phyloP scores from a whole-genome alignment of 1,140 invertebrate species.

The Monochamus saltuarius region DNA sequence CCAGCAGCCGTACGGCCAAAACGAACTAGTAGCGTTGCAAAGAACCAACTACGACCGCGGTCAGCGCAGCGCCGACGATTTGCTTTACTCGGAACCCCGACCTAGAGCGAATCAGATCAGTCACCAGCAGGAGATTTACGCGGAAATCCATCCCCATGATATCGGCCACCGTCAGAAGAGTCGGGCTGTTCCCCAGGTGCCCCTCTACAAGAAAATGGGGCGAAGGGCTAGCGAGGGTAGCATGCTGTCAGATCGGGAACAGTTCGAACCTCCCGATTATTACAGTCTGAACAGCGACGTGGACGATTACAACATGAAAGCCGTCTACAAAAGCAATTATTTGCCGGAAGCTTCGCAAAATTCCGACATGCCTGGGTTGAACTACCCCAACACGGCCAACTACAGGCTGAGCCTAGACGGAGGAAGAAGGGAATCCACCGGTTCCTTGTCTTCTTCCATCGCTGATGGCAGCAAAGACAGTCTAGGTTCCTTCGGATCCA shows the following conservation, averaged over 20 bases:
- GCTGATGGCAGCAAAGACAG: conserved; percentile 64
- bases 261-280: conserved; percentile 46
- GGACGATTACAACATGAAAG: conserved; percentile 28
- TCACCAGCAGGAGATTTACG: conserved; percentile 36
- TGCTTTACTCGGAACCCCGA: conserved; percentile 31
- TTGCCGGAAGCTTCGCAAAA: conserved; percentile 53
- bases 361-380: conserved; percentile 54
- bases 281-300: conserved; percentile 24
- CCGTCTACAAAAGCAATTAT: conserved; percentile 32
- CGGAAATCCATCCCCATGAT: conserved; percentile 33
- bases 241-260: conserved; percentile 49
- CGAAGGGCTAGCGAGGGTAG: conserved; percentile 59
- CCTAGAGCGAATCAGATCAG: conserved; percentile 1
- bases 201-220: conserved; percentile 52
- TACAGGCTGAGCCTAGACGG: conserved; percentile 54
- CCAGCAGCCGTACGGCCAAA: conserved; percentile 38
- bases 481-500: conserved; percentile 64
- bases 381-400: conserved; percentile 40
- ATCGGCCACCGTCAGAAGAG: conserved; percentile 34
- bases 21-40: conserved; percentile 14
- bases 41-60: conserved; percentile 8
- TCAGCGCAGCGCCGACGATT: conserved; percentile 44
- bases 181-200: conserved; percentile 57
- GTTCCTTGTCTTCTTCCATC: conserved; percentile 58
- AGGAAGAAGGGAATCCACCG: conserved; percentile 59